These are phyloP conservation scores for Beris chalybata DNA, from an alignment of 2,888 invertebrate genomes.

Conservation along the genomic window DNA sequence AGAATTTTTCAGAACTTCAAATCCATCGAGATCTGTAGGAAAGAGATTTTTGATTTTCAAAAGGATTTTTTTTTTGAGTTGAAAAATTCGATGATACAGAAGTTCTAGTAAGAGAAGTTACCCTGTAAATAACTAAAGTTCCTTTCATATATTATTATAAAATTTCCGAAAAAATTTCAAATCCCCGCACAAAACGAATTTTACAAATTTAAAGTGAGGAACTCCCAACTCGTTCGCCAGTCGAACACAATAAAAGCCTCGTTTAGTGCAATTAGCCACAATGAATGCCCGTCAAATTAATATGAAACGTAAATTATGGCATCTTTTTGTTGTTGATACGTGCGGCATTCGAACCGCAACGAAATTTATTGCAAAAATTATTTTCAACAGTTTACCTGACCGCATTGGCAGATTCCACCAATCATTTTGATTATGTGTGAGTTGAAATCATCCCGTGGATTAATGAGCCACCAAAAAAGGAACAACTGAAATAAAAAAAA, in stretches of 20 bases:
- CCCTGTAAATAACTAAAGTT: no score
- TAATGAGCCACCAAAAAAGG: slow-evolving; percentile 8
- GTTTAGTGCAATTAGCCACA: slow-evolving; percentile 56
- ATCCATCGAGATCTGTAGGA: no score
- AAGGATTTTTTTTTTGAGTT: no score
- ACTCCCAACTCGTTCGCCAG: no score
- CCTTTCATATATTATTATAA: no score
- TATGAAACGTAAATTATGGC: slow-evolving; percentile 45
- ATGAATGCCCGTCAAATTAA: slow-evolving; percentile 56
- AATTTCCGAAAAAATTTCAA: no score
- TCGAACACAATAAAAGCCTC: slow-evolving; percentile 43
- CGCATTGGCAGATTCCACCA: not conserved
- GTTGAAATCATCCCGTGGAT: slow-evolving; percentile 4
- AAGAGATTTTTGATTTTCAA: no score
- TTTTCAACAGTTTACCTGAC: not conserved
- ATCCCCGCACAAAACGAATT: no score
- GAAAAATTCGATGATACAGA: no score
- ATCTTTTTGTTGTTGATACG: slow-evolving; percentile 3
- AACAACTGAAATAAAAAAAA: slow-evolving; percentile 10
- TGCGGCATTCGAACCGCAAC: not conserved
- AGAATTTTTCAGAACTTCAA: no score
- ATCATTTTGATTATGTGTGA: not conserved
- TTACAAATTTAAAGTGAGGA: no score
- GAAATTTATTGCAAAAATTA: slow-evolving; percentile 25
- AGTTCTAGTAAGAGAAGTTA: no score